Evolutionary conservation across 2,113 vertebrate species (phyloP).

Genomic region (Brachionichthys hirsutus): DNA sequence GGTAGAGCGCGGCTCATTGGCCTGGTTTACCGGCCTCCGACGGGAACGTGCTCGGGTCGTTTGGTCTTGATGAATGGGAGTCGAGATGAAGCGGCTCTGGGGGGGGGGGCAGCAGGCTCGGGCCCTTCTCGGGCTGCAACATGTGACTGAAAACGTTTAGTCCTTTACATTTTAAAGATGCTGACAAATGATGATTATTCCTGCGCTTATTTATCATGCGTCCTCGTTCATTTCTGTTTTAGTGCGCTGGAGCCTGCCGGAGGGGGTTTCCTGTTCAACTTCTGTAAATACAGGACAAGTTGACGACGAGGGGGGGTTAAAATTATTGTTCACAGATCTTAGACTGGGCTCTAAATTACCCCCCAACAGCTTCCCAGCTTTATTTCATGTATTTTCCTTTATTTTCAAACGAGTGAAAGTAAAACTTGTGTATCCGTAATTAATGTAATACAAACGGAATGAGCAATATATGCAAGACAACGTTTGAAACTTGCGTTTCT

Average conservation of each 20-base stretch:
- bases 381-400: slow-evolving; percentile 1
- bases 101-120: slow-evolving; percentile 35
- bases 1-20: slow-evolving; percentile 44
- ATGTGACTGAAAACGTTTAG: too few relatives aligned
- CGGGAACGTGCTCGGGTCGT: slow-evolving; percentile 53
- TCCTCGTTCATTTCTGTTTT: background rate
- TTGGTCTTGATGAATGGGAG: slow-evolving; percentile 52
- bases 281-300: too few relatives aligned
- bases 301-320: too few relatives aligned
- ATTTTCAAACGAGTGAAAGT: background rate
- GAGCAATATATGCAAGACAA: too few relatives aligned
- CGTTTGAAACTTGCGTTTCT: too few relatives aligned
- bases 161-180: too few relatives aligned
- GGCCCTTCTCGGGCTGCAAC: slow-evolving; percentile 20
- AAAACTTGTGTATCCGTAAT: too few relatives aligned
- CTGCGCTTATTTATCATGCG: background rate
- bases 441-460: too few relatives aligned
- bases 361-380: background rate
- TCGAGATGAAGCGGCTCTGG: slow-evolving; percentile 25
- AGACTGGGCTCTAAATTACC: background rate
- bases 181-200: slow-evolving; percentile 22
- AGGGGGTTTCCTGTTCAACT: too few relatives aligned
- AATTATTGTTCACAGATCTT: slow-evolving; percentile 1
- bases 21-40: slow-evolving; percentile 57
- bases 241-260: too few relatives aligned